These are phyloP conservation scores for Microcebus ravelobensis DNA, from an alignment of 2,113 vertebrate genomes.

Conservation along the genomic window DNA sequence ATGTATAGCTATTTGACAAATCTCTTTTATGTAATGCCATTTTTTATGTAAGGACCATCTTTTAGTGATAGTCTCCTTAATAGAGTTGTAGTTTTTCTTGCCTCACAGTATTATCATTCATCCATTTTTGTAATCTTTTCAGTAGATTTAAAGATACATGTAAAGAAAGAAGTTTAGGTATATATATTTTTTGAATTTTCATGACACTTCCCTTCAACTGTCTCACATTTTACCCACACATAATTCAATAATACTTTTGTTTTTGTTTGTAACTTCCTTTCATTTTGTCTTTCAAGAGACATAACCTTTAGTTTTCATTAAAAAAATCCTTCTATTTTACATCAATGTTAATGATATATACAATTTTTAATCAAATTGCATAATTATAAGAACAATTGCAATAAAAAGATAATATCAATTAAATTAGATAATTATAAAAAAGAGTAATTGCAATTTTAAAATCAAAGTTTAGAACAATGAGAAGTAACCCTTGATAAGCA, in stretches of 20 bases:
- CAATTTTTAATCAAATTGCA: background rate
- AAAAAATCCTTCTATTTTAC: background rate
- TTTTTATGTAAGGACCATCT: background rate
- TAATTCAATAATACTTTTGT: background rate
- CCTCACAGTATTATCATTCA: background rate
- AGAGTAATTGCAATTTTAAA: background rate
- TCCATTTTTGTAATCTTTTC: background rate
- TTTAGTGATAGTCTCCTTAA: background rate
- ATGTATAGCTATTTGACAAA: background rate
- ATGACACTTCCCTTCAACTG: background rate
- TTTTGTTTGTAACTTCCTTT: background rate
- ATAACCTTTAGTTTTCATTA: background rate
- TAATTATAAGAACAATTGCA: background rate
- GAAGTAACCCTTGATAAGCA: background rate
- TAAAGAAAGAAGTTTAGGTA: background rate
- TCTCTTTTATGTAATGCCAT: background rate
- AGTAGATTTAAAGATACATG: background rate
- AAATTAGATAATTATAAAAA: background rate
- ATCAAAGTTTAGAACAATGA: background rate
- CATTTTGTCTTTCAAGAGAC: slow-evolving; percentile 14
- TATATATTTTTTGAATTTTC: background rate
- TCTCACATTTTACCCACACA: background rate
- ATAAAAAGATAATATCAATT: background rate
- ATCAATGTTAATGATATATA: background rate
- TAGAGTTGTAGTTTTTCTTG: background rate